Evolutionary conservation across 1,140 invertebrate genomes (phyloP), one percentile per base, ranked within the genome.

Genomic region (Drosophila teissieri): DNA sequence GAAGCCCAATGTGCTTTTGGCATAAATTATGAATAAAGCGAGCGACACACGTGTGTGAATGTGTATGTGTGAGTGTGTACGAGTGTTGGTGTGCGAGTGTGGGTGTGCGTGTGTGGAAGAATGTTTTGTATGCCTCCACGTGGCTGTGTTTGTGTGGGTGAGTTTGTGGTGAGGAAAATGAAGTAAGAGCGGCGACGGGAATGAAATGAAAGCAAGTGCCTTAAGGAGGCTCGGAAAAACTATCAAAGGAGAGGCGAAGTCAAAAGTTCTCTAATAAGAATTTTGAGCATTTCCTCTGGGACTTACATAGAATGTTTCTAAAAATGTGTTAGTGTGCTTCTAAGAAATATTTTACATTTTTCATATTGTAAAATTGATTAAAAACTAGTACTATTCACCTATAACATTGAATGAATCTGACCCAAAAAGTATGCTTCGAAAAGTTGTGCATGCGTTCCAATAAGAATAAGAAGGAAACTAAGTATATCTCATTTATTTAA

Each of bases 11-110:
- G 82, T 86, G 83, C 84, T 88, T 79, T 75, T 78, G 83, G 84
- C 83, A 88, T 89, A 88, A 88, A 88, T 88, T 88, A 88, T 88
- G 83, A 89, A 88, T 89, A 80, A 89, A 63, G 83, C 76, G 80
- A 82, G 63, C 53, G 68, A 53, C 60, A 61, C 82, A 80, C 73
- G 81, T 80, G 68, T 80, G 54, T 72, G 19, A 19, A 19, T 19
- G 64, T 49, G 48, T 57, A 40, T 39, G 39, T 31, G 27, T 36
- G 39, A 24, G 34, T 12, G 15, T 63, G 64, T 31, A 7, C 0
- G 8, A 31, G 44, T 34, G 34, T 15, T 11, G 56, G 64, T 31
- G 27, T 0, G 8, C 0, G 48, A 37, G 39, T 40, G 37, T 39
- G 36, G 34, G 48, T 64, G 49, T 52, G 39, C 39, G 31, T 52